phyloP scores from a whole-genome alignment of 2,113 vertebrate genomes.

The Ciconia stormi region DNA sequence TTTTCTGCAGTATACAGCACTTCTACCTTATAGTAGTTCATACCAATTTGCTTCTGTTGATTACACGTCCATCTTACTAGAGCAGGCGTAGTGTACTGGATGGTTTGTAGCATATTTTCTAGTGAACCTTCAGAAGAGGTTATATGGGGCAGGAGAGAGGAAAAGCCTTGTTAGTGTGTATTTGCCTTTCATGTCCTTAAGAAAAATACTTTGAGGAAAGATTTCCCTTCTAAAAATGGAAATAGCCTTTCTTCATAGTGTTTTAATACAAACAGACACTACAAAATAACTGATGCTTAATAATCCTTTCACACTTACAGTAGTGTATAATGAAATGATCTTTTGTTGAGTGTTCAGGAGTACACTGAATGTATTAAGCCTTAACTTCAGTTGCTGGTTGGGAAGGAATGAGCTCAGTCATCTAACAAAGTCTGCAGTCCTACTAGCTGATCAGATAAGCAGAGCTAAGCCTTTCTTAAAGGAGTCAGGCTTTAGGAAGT shows the following conservation, averaged over 20 bases:
- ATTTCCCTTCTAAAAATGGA: neutral
- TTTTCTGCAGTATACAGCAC: conserved; percentile 62
- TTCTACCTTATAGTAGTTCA: conserved; percentile 51
- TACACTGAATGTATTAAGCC: neutral
- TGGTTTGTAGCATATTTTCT: conserved; percentile 13
- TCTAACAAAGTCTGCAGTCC: neutral
- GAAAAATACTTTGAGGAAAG: neutral
- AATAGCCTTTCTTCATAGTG: neutral
- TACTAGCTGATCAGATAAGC: neutral
- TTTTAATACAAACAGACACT: neutral
- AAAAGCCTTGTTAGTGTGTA: neutral
- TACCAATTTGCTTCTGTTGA: conserved; percentile 69
- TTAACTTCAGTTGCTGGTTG: neutral
- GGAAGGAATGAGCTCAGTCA: neutral
- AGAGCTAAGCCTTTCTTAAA: neutral
- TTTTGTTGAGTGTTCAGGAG: neutral
- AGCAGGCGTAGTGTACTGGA: neutral
- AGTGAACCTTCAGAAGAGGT: neutral
- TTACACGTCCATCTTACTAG: conserved; percentile 59
- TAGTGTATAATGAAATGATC: neutral
- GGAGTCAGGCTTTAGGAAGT: neutral
- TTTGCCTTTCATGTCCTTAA: neutral
- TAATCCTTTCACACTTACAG: neutral
- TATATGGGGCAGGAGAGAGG: neutral
- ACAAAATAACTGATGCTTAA: neutral